These are phyloP conservation scores for Prietella phreatophila DNA, from an alignment of 2,113 vertebrate species.

Conservation along the genomic window DNA sequence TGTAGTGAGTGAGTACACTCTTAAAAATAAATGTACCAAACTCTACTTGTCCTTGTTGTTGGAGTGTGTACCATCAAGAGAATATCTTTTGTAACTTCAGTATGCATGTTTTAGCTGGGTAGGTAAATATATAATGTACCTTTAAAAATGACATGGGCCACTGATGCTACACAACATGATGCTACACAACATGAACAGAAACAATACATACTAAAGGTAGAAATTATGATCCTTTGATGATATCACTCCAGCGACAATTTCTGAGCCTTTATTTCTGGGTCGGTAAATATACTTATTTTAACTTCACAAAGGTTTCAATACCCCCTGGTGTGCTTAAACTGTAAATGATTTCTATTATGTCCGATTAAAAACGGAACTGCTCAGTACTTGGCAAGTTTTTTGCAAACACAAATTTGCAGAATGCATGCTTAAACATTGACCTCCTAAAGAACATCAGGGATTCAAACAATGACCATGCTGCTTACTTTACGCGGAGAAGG, in stretches of 20 bases:
- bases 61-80: background rate
- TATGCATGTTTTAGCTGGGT: background rate
- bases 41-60: background rate
- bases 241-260: background rate
- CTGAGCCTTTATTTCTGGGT: background rate
- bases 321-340: background rate
- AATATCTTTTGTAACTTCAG: background rate
- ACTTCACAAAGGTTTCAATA: background rate
- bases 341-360: background rate
- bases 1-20: background rate
- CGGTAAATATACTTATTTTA: background rate
- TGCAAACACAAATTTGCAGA: background rate
- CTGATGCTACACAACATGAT: background rate
- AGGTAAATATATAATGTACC: background rate
- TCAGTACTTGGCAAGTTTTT: background rate
- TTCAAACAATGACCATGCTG: slow-evolving; percentile 33
- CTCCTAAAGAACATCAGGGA: slow-evolving; percentile 49
- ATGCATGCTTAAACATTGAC: slow-evolving; percentile 25
- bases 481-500: slow-evolving; percentile 24
- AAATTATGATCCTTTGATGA: background rate
- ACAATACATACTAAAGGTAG: background rate
- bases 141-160: background rate
- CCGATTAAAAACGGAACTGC: background rate
- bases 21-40: background rate
- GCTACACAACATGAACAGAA: background rate